Evolutionary conservation across 1,140 invertebrate species (phyloP), one percentile per base, ranked within the genome.

Genomic region (Asobara japonica): DNA sequence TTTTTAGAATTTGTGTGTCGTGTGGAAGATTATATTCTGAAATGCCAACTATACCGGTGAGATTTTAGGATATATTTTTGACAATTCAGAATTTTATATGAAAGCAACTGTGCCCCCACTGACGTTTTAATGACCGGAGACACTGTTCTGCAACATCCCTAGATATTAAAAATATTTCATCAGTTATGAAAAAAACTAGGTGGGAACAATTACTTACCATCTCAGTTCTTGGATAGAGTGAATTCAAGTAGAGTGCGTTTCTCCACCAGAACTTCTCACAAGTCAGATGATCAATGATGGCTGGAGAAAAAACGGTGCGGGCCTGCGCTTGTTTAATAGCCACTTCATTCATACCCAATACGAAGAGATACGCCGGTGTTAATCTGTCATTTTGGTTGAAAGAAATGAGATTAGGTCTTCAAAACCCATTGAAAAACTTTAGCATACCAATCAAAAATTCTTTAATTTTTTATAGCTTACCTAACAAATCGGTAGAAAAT

Each of bases 221-320:
- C 82, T 95, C 94, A 2, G 86, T 89, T 74, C 92, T 90, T 0
- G 94, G 93, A 80, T 90, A 95, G 36, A 94, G 89, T 72, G 94
- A 95, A 83, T 95, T 95, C 72, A 95, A 91, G 79, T 95, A 95
- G 0, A 95, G 86, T 8, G 92, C 89, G 79, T 95, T 95, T 75
- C 94, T 89, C 94, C 94, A 95, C 94, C 94, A 95, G 81, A 90
- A 95, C 67, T 90, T 89, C 62, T 91, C 90, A 81, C 94, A 95
- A 16, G 91, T 95, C 30, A 92, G 77, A 72, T 95, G 91, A 81
- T 94, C 93, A 74, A 91, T 89, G 64, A 93, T 91, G 0, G 89
- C 89, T 0, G 93, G 93, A 64, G 93, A 92, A 78, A 95, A 95
- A 0, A 95, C 94, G 0, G 93, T 93, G 68, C 88, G 89, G 70